Conservation (phyloP, 2,888 invertebrate genomes). For the Dascillus cervinus region DNA sequence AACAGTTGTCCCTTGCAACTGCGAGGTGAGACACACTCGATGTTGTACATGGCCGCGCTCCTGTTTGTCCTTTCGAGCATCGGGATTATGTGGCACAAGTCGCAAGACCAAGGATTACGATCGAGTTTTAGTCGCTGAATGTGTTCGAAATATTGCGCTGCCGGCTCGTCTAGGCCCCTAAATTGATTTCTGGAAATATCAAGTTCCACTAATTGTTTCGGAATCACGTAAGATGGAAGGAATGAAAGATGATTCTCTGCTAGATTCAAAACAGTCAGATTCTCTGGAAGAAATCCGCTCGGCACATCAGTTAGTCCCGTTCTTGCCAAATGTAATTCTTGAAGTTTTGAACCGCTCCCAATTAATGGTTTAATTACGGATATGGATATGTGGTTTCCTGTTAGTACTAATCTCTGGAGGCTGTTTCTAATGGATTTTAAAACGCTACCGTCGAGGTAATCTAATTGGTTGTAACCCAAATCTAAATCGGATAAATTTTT, state of each 20-base stretch:
- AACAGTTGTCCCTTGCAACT: slow-evolving; percentile 47
- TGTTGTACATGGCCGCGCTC: slow-evolving; percentile 45
- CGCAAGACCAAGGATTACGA: slow-evolving; percentile 61
- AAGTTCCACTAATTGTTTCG: slow-evolving; percentile 52
- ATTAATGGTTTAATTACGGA: slow-evolving; percentile 47
- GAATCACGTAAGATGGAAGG: slow-evolving; percentile 49
- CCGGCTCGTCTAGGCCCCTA: slow-evolving; percentile 50
- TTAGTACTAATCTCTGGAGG: slow-evolving; percentile 57
- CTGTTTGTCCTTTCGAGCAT: slow-evolving; percentile 53
- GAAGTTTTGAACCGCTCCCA: slow-evolving; percentile 48
- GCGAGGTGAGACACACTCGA: slow-evolving; percentile 53
- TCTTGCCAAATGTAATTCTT: slow-evolving; percentile 51
- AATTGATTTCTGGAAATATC: slow-evolving; percentile 68
- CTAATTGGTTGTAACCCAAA: slow-evolving; percentile 66
- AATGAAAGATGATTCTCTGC: slow-evolving; percentile 60
- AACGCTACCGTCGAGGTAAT: slow-evolving; percentile 51
- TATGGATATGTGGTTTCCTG: slow-evolving; percentile 57
- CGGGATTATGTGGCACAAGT: slow-evolving; percentile 55
- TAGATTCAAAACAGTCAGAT: slow-evolving; percentile 55
- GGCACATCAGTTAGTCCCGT: slow-evolving; percentile 52
- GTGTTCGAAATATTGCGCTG: slow-evolving; percentile 37
- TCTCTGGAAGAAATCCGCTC: slow-evolving; percentile 48
- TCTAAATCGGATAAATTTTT: slow-evolving; percentile 61
- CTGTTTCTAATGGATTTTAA: slow-evolving; percentile 52
- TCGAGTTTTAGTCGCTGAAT: slow-evolving; percentile 41